Percentiles rank a stretch among this genome's conserved stretches.
Evolutionary conservation across 1,140 invertebrate species (phyloP).

Genomic region (Drosophila hydei): DNA sequence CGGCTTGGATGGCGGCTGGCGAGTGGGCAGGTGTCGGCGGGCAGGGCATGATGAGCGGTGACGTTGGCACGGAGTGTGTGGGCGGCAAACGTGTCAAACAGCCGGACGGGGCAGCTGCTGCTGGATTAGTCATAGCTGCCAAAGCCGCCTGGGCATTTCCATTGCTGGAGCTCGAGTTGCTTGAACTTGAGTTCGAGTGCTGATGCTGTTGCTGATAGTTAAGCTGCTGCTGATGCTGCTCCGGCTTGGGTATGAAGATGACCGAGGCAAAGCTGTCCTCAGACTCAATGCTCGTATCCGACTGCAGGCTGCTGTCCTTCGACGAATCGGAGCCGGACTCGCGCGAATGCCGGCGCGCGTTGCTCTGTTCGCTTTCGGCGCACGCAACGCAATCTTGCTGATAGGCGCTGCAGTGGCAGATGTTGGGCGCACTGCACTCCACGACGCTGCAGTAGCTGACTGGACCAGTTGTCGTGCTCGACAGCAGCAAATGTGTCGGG

Average conservation of each 20-base stretch:
- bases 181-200: slow-evolving; percentile 84
- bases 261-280: slow-evolving; percentile 96
- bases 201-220: slow-evolving; percentile 79
- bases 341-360: slow-evolving; percentile 86
- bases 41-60: slow-evolving; percentile 86
- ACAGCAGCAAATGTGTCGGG: slow-evolving; percentile 18
- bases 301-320: slow-evolving; percentile 95
- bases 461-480: slow-evolving; percentile 31
- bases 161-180: slow-evolving; percentile 83
- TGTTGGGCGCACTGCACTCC: slow-evolving; percentile 60
- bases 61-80: slow-evolving; percentile 88
- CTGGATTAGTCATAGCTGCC: slow-evolving; percentile 21
- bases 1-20: slow-evolving; percentile 70
- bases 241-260: slow-evolving; percentile 92
- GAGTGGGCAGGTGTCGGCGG: slow-evolving; percentile 83
- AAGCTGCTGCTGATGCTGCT: slow-evolving; percentile 78
- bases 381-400: slow-evolving; percentile 72
- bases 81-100: slow-evolving; percentile 43
- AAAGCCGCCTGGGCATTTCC: slow-evolving; percentile 36
- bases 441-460: slow-evolving; percentile 75
- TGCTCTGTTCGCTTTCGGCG: slow-evolving; percentile 53
- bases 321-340: slow-evolving; percentile 96
- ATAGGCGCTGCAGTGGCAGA: slow-evolving; percentile 76
- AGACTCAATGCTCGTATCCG: slow-evolving; percentile 96
- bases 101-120: not conserved